Evolutionary conservation across 1,140 invertebrate genomes (phyloP).

Genomic region (Tetraneura akinire): DNA sequence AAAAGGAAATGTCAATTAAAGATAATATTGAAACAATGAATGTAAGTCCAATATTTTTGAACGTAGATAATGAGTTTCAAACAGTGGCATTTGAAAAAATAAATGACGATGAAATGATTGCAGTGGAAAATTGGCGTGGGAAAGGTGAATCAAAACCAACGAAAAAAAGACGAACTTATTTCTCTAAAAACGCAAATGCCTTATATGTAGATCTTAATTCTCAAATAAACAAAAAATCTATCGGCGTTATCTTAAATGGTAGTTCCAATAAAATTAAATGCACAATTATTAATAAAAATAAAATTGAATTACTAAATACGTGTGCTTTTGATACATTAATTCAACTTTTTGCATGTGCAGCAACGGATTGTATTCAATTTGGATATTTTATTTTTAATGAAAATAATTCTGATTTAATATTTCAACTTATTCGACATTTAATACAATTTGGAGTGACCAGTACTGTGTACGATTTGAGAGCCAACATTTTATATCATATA

Average conservation of each 20-base stretch:
- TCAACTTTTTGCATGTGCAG: background rate
- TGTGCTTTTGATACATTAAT: background rate
- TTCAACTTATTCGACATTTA: background rate
- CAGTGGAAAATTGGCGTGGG: background rate
- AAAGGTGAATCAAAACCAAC: background rate
- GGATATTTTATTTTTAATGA: background rate
- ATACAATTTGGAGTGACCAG: background rate
- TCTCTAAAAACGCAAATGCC: background rate
- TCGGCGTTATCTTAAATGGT: background rate
- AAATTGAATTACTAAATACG: slow-evolving; percentile 3
- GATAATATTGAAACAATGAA: too few species aligned
- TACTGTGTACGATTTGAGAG: background rate
- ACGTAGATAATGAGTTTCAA: background rate
- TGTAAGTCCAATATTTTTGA: background rate
- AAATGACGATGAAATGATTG: background rate
- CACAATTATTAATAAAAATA: background rate
- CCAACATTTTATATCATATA: background rate
- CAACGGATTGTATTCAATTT: background rate
- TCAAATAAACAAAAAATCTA: background rate
- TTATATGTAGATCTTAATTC: background rate
- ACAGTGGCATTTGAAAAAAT: background rate
- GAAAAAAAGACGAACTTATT: background rate
- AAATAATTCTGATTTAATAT: background rate
- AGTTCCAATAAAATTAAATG: background rate
- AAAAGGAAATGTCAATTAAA: too few species aligned